Conservation (phyloP, 2,113 vertebrate species). For the Lophochroa leadbeateri region DNA sequence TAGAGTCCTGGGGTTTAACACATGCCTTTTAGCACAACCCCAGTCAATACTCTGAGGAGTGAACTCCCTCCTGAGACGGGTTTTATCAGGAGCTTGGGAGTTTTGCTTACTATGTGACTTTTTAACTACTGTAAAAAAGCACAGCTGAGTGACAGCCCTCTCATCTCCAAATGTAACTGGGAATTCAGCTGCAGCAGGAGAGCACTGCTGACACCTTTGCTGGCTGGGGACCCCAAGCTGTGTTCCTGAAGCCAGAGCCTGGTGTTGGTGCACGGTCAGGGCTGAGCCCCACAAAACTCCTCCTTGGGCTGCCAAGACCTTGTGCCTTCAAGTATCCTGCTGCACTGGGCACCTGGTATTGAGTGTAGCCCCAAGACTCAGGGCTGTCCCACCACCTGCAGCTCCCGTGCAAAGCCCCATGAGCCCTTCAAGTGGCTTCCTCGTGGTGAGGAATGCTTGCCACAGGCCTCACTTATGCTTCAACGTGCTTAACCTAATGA, state of each 20-base stretch:
- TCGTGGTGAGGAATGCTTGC: rapidly evolving
- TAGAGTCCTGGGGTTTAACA: neutral
- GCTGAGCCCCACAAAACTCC: neutral
- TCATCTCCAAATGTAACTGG: neutral
- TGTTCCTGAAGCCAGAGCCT: neutral
- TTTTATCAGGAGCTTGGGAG: neutral
- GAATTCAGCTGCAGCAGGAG: neutral
- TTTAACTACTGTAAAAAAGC: neutral
- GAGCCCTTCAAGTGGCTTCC: neutral
- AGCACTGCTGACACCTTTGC: neutral
- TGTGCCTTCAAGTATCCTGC: neutral
- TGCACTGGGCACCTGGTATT: rapidly evolving
- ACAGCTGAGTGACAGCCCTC: neutral
- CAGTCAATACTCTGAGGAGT: neutral
- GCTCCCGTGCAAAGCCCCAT: rapidly evolving
- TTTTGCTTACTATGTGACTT: neutral
- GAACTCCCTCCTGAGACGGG: neutral
- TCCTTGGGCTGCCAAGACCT: neutral
- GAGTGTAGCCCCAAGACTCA: neutral
- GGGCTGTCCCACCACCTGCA: neutral
- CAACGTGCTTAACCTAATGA: neutral
- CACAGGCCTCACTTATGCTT: neutral
- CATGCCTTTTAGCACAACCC: neutral
- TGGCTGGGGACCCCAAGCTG: neutral
- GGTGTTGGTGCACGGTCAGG: too few species aligned